These are phyloP conservation scores for Agrochola circellaris DNA, from an alignment of 2,888 invertebrate genomes.

Conservation along the genomic window DNA sequence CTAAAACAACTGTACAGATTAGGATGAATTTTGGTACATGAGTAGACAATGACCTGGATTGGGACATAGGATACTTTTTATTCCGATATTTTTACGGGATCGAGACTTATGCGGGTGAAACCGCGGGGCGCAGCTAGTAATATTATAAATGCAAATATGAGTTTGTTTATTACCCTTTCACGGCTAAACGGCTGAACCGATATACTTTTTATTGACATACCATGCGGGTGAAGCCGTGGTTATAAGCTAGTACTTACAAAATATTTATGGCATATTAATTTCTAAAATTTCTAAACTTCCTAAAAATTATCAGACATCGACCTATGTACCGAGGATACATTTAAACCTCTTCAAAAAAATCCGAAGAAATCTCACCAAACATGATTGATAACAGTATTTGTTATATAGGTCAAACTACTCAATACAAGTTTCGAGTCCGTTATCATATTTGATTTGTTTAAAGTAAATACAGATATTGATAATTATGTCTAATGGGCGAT, in stretches of 20 bases:
- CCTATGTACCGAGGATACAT: background rate
- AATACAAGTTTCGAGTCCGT: constrained; percentile 14
- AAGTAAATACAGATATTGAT: constrained; percentile 50
- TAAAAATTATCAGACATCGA: background rate
- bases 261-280: background rate
- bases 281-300: background rate
- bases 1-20: too few species aligned
- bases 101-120: too few species aligned
- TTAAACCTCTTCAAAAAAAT: background rate
- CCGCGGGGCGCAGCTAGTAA: too few species aligned
- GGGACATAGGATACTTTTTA: too few species aligned
- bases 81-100: too few species aligned
- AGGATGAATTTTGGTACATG: too few species aligned
- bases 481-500: constrained; percentile 45
- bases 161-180: too few species aligned
- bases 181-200: too few species aligned
- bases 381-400: constrained; percentile 10
- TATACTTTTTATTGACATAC: too few species aligned
- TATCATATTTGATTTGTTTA: constrained; percentile 54
- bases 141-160: too few species aligned
- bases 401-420: constrained; percentile 30
- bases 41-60: too few species aligned
- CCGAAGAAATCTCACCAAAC: constrained; percentile 1
- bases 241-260: background rate
- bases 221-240: too few species aligned